A percentile compares a stretch with the other conserved stretches of the same genome.
Evolutionary conservation across 1,140 invertebrate genomes (phyloP).

Genomic region (fruit fly (Drosophila melanogaster)): Release_6_plus_ISO1_MT NT_037436.4:17709501-17710000

Average conservation of each 20-base stretch:
- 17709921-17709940: conserved; percentile 37
- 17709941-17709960: conserved; percentile 74
- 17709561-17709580: neutral
- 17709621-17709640: too few relatives aligned
- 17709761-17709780: conserved; percentile 13
- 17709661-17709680: too few relatives aligned
- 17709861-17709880: conserved; percentile 37
- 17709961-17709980: conserved; percentile 83
- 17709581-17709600: neutral
- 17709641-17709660: too few relatives aligned
- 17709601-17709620: too few relatives aligned
- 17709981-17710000: conserved; percentile 82
- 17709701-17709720: conserved; percentile 14
- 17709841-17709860: conserved; percentile 58
- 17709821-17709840: conserved; percentile 77
- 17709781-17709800: conserved; percentile 76
- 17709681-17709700: too few relatives aligned
- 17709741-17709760: conserved; percentile 22
- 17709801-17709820: conserved; percentile 79
- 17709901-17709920: neutral
- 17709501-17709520: too few relatives aligned
- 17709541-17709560: too few relatives aligned
- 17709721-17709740: neutral
- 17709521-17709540: neutral
- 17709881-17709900: neutral